Evolutionary conservation across 2,113 vertebrate species (phyloP).

Genomic region (Anarhynchus alexandrinus): DNA sequence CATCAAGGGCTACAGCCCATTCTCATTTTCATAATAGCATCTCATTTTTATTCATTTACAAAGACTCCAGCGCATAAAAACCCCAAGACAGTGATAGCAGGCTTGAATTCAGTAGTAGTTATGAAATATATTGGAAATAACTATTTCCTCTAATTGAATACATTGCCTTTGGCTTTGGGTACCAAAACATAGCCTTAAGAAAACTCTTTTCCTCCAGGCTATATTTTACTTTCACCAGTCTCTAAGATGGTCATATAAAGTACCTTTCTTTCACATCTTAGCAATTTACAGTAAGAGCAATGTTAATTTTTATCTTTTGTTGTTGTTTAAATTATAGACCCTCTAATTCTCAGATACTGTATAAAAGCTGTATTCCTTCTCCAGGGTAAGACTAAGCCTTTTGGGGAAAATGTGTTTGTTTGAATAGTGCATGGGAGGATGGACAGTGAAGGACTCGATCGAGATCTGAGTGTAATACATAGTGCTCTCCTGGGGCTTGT

Average conservation of each 20-base stretch:
- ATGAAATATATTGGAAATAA: background rate
- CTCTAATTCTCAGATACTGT: background rate
- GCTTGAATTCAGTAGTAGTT: background rate
- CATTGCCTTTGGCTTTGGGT: background rate
- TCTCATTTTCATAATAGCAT: background rate
- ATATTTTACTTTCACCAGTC: background rate
- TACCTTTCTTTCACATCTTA: background rate
- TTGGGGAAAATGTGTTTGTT: background rate
- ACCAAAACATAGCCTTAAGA: background rate
- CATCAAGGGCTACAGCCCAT: background rate
- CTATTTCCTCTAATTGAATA: background rate
- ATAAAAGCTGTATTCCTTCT: background rate
- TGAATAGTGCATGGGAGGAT: background rate
- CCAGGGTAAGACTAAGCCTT: background rate
- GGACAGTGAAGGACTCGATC: background rate
- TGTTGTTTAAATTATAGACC: background rate
- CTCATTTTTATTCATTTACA: conserved; percentile 5
- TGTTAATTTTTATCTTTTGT: background rate
- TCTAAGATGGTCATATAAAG: background rate
- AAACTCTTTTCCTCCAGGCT: background rate
- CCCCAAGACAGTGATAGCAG: background rate
- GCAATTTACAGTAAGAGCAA: background rate
- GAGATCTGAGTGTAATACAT: background rate
- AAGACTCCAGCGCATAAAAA: background rate
- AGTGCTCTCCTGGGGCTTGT: background rate